Evolutionary conservation across 2,888 invertebrate species (phyloP).

Genomic region (Rotaria sp.): DNA sequence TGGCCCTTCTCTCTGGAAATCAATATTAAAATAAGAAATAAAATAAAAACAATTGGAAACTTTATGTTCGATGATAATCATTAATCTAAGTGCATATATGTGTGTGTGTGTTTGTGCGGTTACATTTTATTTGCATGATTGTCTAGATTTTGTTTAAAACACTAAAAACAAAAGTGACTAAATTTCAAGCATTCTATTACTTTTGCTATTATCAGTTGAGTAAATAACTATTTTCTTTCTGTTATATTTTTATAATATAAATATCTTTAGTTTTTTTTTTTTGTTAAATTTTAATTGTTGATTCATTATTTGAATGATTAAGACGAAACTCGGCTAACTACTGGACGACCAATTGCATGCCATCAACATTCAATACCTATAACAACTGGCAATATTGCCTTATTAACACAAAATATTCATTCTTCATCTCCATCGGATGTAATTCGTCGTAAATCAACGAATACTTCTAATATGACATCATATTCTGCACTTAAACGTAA

Average conservation of each 20-base stretch:
- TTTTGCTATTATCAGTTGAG: background rate
- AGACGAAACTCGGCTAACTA: background rate
- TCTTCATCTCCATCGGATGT: background rate
- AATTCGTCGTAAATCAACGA: background rate
- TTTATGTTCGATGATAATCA: background rate
- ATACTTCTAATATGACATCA: background rate
- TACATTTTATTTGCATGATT: background rate
- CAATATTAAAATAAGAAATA: background rate
- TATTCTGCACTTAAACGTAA: slow-evolving; percentile 27
- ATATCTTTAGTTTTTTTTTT: background rate
- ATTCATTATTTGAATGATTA: background rate
- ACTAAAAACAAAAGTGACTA: background rate
- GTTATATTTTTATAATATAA: too few species aligned
- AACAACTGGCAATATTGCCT: background rate
- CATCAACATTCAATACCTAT: background rate
- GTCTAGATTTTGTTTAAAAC: background rate
- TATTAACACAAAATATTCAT: background rate
- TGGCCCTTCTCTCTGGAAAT: background rate
- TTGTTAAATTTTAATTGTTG: background rate
- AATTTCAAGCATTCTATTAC: background rate
- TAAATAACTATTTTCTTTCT: background rate
- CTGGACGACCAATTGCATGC: background rate
- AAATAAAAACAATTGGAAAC: background rate
- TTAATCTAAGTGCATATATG: background rate
- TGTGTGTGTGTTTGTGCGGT: background rate